Base-by-base conservation (phyloP, 1,140 invertebrate species). In the Drosophila trapezifrons region DNA sequence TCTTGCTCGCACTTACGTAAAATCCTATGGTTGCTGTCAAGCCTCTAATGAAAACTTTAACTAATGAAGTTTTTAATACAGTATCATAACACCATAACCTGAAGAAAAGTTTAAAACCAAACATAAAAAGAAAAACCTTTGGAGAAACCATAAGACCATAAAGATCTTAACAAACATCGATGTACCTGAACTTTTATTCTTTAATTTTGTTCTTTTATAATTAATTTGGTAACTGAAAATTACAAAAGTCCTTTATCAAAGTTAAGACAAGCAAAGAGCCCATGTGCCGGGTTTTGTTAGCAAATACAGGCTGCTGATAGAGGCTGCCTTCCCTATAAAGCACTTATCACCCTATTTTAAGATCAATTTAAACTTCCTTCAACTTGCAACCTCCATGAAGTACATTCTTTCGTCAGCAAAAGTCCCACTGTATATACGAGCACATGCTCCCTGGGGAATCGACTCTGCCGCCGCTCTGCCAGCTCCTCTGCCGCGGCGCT, bases 401-500 rank as follows among this genome's bases (percentile, higher is more conserved):
- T 4, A 32, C 18, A 13, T 3, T 7, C n/a, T 13, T 52, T n/a
- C 32, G 6, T 37, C 18, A 10, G 0, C 18, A 47, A n/a, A 65
- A 7, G 32, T 17, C 12, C 15, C 17, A 49, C 64, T 72, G 35
- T 72, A 46, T 40, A 18, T 64, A 60, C 55, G 35, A n/a, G 27
- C 65, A 35, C 67, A 29, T 65, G 62, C 59, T 85, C 77, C 66
- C 71, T 70, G 62, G 76, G 79, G 83, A 69, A 58, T 62, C 55
- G 27, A 38, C 75, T 22, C 64, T 80, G 74, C 64, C 38, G 27
- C 25, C 35, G 35, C 35, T 38, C 40, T 7, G 54, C 69, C 46
- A 47, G 38, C 46, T 56, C 67, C 77, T 66, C 82, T 51, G 81
- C 63, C 46, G 64, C 82, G 74, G 63, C 75, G 62, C 71, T 52